Conservation (phyloP, 2,113 vertebrate species). For the Megalops atlanticus region DNA sequence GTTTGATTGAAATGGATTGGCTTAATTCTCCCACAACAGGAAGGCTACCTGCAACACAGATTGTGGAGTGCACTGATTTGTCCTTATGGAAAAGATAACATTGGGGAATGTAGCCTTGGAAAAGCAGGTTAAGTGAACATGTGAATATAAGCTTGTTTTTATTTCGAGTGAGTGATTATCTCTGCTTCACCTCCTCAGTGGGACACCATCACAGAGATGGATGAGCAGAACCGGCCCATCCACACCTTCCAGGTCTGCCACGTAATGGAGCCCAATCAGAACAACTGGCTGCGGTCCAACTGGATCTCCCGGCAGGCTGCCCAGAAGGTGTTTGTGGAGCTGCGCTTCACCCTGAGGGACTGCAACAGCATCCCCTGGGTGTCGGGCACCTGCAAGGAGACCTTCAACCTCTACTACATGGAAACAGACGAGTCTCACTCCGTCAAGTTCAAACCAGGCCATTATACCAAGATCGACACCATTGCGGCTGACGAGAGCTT, state of each 20-base stretch:
- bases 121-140: too few relatives aligned
- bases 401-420: constrained; percentile 95
- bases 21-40: too few relatives aligned
- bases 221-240: constrained; percentile 93
- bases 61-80: too few relatives aligned
- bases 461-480: constrained; percentile 94
- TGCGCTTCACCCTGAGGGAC: constrained; percentile 95
- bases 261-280: constrained; percentile 97
- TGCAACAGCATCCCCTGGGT: constrained; percentile 99
- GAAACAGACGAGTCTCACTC: constrained; percentile 85
- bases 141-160: neutral
- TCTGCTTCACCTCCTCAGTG: constrained; percentile 73
- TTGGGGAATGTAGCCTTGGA: too few relatives aligned
- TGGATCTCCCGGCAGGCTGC: constrained; percentile 94
- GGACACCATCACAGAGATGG: constrained; percentile 99
- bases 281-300: constrained; percentile 96
- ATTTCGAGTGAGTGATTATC: neutral
- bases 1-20: too few relatives aligned
- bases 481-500: constrained; percentile 98
- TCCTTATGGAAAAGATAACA: too few relatives aligned
- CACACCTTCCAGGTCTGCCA: constrained; percentile 98
- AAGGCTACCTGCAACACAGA: too few relatives aligned
- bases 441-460: constrained; percentile 78
- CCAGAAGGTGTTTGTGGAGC: constrained; percentile 92
- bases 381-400: constrained; percentile 95